Evolutionary conservation across 2,113 vertebrate genomes (phyloP).

Genomic region (Opisthocomus hoazin): DNA sequence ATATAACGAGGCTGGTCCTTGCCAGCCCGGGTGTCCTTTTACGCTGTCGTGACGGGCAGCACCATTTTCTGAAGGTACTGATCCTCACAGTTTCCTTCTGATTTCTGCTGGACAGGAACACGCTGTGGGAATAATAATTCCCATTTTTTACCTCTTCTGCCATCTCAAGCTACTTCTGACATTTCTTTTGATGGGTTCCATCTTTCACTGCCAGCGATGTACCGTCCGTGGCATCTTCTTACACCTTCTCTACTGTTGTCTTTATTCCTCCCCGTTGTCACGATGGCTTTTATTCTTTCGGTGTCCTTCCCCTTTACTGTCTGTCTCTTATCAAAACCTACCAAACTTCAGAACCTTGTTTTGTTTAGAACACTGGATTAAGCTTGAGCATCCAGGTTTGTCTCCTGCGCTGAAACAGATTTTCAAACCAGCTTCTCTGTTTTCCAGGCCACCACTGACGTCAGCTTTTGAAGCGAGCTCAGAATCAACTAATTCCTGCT

Average conservation of each 20-base stretch:
- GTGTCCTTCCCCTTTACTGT: background rate
- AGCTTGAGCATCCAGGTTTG: background rate
- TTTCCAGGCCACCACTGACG: background rate
- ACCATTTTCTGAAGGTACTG: background rate
- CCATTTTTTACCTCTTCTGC: background rate
- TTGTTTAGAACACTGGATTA: background rate
- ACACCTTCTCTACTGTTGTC: background rate
- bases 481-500: background rate
- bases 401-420: background rate
- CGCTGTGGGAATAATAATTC: background rate
- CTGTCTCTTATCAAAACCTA: background rate
- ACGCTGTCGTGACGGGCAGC: background rate
- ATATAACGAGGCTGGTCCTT: background rate
- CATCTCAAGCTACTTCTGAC: background rate
- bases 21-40: background rate
- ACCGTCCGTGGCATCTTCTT: background rate
- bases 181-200: background rate
- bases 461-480: background rate
- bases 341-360: background rate
- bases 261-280: background rate
- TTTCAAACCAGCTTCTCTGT: background rate
- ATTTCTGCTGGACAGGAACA: background rate
- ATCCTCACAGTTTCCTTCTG: background rate
- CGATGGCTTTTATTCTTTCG: background rate
- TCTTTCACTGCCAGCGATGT: background rate